Percentiles rank a stretch among this genome's conserved stretches.
Evolutionary conservation across 2,797 vertebrate species (phyloP).

Genomic region (Poeciliopsis turneri): DNA sequence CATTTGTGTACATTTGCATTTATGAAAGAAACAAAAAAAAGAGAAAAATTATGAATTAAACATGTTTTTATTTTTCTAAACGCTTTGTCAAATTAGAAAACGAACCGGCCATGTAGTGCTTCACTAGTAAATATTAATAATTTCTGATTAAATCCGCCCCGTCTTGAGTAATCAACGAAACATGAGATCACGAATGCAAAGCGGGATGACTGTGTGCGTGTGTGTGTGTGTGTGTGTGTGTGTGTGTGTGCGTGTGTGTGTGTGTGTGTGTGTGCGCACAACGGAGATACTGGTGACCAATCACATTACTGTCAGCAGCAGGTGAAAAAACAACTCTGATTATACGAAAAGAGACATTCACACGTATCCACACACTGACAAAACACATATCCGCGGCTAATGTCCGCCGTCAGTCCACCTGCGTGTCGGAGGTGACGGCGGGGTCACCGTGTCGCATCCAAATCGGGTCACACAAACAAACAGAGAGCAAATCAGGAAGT

Average conservation of each 20-base stretch:
- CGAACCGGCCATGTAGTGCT: conserved; percentile 18
- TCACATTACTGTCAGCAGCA: conserved; percentile 54
- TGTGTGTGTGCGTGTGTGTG: neutral
- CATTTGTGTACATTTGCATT: conserved; percentile 34
- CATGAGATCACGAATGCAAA: conserved; percentile 18
- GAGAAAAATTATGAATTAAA: conserved; percentile 40
- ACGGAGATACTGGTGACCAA: conserved; percentile 33
- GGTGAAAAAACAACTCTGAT: conserved; percentile 26
- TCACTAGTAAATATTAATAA: conserved; percentile 44
- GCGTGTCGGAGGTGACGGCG: conserved; percentile 57
- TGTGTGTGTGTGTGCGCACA: conserved; percentile 15
- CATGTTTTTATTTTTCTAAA: conserved; percentile 30
- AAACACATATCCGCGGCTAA: conserved; percentile 36
- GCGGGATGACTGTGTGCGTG: conserved; percentile 10
- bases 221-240: conserved; percentile 9
- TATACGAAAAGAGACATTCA: conserved; percentile 22
- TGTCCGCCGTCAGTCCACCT: conserved; percentile 18
- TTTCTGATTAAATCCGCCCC: conserved; percentile 46
- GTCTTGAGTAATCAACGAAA: conserved; percentile 48
- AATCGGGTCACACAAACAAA: conserved; percentile 55
- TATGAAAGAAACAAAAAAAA: conserved; percentile 18
- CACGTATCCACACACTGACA: conserved; percentile 30
- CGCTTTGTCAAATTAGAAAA: conserved; percentile 38
- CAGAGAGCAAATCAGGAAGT: neutral
- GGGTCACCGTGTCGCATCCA: conserved; percentile 46